A percentile compares a stretch with the other conserved stretches of the same genome.
These are phyloP conservation scores for Molorchus minor DNA, from an alignment of 2,888 invertebrate genomes.

Conservation along the genomic window DNA sequence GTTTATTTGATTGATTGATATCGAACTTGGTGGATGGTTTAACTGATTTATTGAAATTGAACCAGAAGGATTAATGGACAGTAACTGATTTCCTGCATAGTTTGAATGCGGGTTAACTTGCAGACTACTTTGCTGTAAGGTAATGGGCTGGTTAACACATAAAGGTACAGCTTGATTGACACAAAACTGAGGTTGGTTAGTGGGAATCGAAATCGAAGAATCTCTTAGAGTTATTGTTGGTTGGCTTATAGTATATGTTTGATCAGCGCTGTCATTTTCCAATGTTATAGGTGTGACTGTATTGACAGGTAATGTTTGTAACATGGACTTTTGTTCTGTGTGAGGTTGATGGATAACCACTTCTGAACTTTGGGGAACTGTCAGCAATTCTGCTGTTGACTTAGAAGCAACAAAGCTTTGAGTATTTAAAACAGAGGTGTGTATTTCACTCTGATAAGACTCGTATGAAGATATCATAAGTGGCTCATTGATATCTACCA, in stretches of 20 bases:
- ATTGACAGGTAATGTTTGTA: conserved; percentile 44
- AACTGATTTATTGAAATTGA: conserved; percentile 37
- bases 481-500: conserved; percentile 47
- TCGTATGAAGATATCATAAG: conserved; percentile 56
- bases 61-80: conserved; percentile 37
- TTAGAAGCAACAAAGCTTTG: conserved; percentile 55
- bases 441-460: conserved; percentile 58
- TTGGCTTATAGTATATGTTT: conserved; percentile 41
- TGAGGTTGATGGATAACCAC: conserved; percentile 37
- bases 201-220: conserved; percentile 39
- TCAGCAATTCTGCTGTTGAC: conserved; percentile 51
- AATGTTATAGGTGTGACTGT: conserved; percentile 38
- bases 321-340: conserved; percentile 42
- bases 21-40: conserved; percentile 3
- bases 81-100: conserved; percentile 35
- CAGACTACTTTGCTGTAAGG: conserved; percentile 40
- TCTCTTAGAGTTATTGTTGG: conserved; percentile 39
- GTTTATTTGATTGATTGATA: conserved; percentile 22
- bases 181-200: conserved; percentile 48
- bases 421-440: conserved; percentile 57
- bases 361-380: conserved; percentile 46
- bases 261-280: conserved; percentile 37
- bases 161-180: conserved; percentile 52
- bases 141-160: conserved; percentile 51
- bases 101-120: conserved; percentile 36